A percentile compares a stretch with the other conserved stretches of the same genome.
These are phyloP conservation scores for Porites evermanni DNA, from an alignment of 92 coral and sea anemone genomes.

Conservation along the genomic window DNA sequence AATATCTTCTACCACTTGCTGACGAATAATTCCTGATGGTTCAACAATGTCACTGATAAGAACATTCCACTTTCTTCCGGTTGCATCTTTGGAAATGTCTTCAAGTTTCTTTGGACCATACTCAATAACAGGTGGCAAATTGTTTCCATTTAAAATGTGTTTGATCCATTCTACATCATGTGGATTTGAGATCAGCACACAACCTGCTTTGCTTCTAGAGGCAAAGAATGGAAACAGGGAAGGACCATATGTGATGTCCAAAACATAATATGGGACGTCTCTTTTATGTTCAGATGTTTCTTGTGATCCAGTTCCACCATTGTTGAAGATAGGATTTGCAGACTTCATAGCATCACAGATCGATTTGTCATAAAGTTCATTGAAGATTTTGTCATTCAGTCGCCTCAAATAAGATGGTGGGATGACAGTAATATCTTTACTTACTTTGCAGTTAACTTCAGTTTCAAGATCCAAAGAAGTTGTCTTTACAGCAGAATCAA, in stretches of 20 bases:
- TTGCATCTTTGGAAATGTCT: slow-evolving; percentile 58
- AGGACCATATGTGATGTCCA: slow-evolving; percentile 73
- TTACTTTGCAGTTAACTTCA: background rate
- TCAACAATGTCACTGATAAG: slow-evolving; percentile 87
- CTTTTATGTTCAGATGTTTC: background rate
- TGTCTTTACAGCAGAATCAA: background rate
- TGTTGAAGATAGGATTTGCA: background rate
- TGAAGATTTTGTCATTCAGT: slow-evolving; percentile 75
- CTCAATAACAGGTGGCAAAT: slow-evolving; percentile 46
- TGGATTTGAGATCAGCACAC: slow-evolving; percentile 65
- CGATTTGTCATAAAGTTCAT: slow-evolving; percentile 51
- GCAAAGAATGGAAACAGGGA: slow-evolving; percentile 70
- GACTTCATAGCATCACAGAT: slow-evolving; percentile 53
- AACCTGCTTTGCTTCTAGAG: slow-evolving; percentile 54
- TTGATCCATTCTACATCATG: slow-evolving; percentile 46
- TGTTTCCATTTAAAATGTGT: slow-evolving; percentile 43
- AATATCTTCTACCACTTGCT: slow-evolving; percentile 86
- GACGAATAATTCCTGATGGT: slow-evolving; percentile 89
- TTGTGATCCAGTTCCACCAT: background rate
- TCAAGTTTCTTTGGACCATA: slow-evolving; percentile 76
- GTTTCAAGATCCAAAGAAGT: background rate
- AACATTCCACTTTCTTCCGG: slow-evolving; percentile 74
- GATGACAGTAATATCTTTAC: slow-evolving; percentile 26
- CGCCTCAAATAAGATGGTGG: slow-evolving; percentile 82
- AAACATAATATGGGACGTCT: slow-evolving; percentile 42